These are phyloP conservation scores for Euglossa dilemma DNA, from an alignment of 1,140 invertebrate genomes.

Conservation along the genomic window DNA sequence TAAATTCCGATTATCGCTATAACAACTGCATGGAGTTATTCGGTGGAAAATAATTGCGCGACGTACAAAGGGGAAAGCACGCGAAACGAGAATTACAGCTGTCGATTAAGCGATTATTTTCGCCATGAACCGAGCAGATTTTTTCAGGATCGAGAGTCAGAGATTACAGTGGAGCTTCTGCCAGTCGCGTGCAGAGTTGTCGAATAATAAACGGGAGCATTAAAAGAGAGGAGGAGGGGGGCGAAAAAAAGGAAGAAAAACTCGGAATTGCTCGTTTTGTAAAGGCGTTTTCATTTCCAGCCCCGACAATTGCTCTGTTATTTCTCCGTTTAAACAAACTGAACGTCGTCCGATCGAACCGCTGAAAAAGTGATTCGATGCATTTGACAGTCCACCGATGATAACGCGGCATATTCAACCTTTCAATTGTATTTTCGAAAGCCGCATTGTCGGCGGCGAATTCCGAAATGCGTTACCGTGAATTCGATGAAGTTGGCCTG, in stretches of 20 bases:
- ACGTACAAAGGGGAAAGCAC: neutral
- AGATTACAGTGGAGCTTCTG: neutral
- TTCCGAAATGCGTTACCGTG: neutral
- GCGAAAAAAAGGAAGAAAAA: neutral
- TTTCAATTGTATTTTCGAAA: neutral
- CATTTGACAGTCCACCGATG: neutral
- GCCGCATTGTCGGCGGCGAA: neutral
- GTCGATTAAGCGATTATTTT: neutral
- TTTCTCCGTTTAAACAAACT: conserved; percentile 15
- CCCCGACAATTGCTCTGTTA: conserved; percentile 3
- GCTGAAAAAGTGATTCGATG: conserved; percentile 2
- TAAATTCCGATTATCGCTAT: neutral
- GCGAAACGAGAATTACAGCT: neutral
- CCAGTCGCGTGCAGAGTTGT: neutral
- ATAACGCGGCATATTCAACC: neutral
- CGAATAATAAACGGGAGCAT: neutral
- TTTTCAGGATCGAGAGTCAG: neutral
- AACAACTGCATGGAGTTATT: neutral
- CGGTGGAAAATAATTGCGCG: neutral
- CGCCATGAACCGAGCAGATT: neutral
- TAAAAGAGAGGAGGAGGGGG: no score
- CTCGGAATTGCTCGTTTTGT: neutral
- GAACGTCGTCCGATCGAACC: neutral
- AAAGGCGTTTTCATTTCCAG: conserved; percentile 12
- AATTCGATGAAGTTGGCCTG: neutral